Percentiles rank a stretch among this genome's conserved stretches.
phyloP scores from a whole-genome alignment of 2,113 vertebrate species.

The Phoxinus phoxinus region DNA sequence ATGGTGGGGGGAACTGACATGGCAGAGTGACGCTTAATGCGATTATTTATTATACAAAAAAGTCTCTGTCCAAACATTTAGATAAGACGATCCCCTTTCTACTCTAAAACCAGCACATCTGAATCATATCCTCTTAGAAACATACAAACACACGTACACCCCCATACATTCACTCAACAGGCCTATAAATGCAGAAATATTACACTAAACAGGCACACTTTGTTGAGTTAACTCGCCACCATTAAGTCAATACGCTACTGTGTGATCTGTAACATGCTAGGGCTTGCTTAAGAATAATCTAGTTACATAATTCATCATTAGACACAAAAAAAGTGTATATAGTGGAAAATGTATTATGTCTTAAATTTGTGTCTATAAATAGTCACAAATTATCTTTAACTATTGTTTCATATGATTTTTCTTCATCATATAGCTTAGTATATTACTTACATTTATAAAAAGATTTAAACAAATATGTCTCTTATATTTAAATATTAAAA shows the following conservation, averaged over 20 bases:
- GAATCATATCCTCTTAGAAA: constrained; percentile 60
- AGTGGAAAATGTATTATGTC: neutral
- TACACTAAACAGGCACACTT: neutral
- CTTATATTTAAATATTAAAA: neutral
- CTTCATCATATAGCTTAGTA: too few species aligned
- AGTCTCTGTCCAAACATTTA: constrained; percentile 58
- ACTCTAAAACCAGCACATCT: constrained; percentile 40
- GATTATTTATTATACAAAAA: constrained; percentile 51
- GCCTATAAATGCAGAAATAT: neutral
- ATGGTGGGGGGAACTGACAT: neutral
- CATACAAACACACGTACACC: constrained; percentile 35
- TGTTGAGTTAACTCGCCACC: neutral
- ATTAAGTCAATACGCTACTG: too few species aligned
- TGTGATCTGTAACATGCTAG: too few species aligned
- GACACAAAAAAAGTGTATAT: neutral
- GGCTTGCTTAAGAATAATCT: neutral
- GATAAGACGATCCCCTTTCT: constrained; percentile 46
- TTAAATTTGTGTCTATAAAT: neutral
- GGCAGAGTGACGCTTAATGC: constrained; percentile 27
- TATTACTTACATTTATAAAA: too few species aligned
- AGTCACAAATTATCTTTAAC: neutral
- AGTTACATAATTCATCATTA: constrained; percentile 1
- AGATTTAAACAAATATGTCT: neutral
- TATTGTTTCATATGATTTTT: neutral
- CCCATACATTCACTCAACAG: constrained; percentile 35